Evolutionary conservation across 2,888 invertebrate species (phyloP).

Genomic region (Stenurella melanura): DNA sequence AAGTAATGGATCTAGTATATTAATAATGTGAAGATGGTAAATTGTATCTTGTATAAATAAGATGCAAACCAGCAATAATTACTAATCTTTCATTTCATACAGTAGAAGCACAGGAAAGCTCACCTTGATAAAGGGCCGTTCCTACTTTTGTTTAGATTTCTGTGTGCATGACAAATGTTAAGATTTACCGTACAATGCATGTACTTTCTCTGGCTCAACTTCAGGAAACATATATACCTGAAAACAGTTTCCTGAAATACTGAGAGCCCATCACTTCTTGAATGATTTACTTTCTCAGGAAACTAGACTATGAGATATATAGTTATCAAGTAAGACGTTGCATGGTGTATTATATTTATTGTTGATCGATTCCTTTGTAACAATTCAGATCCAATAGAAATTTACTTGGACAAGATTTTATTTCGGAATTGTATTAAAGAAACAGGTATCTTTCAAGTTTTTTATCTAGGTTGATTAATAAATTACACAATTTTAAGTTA

Average conservation of each 20-base stretch:
- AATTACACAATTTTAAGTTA: no score
- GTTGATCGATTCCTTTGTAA: no score
- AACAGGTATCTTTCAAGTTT: no score
- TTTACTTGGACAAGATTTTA: no score
- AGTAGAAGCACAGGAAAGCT: constrained; percentile 49
- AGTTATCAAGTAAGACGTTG: constrained; percentile 7
- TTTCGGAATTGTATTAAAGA: no score
- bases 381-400: no score
- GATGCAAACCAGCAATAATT: background rate
- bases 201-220: constrained; percentile 46
- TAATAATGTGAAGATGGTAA: no score
- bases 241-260: constrained; percentile 54
- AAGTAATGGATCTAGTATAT: no score
- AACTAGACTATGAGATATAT: constrained; percentile 8
- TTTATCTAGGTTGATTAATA: no score
- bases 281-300: constrained; percentile 48
- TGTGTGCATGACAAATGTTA: constrained; percentile 61
- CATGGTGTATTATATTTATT: background rate
- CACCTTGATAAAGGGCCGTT: constrained; percentile 61
- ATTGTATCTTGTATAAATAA: background rate
- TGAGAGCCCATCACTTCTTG: constrained; percentile 49
- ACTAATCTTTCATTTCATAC: background rate
- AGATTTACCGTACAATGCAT: constrained; percentile 59
- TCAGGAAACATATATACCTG: constrained; percentile 52
- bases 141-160: constrained; percentile 63